Conservation (phyloP, 2,113 vertebrate species). For the Trinectes maculatus region DNA sequence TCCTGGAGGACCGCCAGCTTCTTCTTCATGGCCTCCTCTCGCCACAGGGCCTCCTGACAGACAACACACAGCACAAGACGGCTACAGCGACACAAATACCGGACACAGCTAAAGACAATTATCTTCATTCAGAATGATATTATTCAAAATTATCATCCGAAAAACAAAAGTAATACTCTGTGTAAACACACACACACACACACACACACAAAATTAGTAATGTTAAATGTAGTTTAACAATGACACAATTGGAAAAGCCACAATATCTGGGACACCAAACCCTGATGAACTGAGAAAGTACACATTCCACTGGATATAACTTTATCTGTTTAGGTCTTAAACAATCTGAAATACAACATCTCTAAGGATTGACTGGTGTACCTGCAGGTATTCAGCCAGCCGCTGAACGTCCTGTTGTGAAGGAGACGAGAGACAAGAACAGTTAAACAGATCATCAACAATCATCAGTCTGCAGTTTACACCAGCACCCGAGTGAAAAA, state of each 20-base stretch:
- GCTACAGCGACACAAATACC: not conserved
- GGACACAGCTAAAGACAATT: not conserved
- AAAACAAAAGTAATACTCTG: no score
- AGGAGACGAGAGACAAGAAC: constrained; percentile 26
- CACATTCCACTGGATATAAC: no score
- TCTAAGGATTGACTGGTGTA: constrained; percentile 38
- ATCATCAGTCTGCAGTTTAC: not conserved
- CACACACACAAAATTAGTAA: no score
- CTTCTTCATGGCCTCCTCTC: constrained; percentile 78
- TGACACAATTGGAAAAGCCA: no score
- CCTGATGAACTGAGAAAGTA: no score
- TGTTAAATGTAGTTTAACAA: no score
- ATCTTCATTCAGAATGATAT: no score
- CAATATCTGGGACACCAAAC: no score
- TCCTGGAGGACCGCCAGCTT: constrained; percentile 77
- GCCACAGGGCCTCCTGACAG: constrained; percentile 80
- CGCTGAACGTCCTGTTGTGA: constrained; percentile 74
- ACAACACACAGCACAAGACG: constrained; percentile 7
- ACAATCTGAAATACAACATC: not conserved
- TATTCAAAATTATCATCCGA: no score
- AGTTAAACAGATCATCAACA: not conserved
- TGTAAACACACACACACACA: no score
- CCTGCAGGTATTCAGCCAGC: constrained; percentile 79
- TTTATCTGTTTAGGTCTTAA: no score
- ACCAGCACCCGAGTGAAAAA: not conserved